Evolutionary conservation across 1,140 invertebrate genomes (phyloP), one percentile per base, ranked within the genome.

Genomic region (Anastrepha ludens): DNA sequence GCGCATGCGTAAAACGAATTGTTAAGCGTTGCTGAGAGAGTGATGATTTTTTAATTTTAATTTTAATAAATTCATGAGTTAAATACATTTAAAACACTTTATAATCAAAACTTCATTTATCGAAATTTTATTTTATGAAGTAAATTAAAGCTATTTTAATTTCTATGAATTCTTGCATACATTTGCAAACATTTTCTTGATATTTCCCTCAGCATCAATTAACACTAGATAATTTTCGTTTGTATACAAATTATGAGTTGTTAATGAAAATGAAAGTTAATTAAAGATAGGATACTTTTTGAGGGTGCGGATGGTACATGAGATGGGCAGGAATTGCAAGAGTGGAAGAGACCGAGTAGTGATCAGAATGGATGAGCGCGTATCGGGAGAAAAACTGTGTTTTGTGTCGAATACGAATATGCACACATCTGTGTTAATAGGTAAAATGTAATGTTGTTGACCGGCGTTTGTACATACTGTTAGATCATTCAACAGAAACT

Each of bases 1-100:
- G 29, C n/a, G 50, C 87, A 87, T 87, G 87, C 87, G 67, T 59
- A 39, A 87, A 87, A 87, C 67, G 86, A 78, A 59, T 9, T 87
- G 86, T 55, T 29, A 64, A 60, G 11, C 67, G 60, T 47, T 70
- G 85, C 41, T 39, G 85, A 55, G 2, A 78, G 9, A 58, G 0
- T 74, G 67, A 74, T 44, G 11, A 7, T 39, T 44, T 55, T 55
- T 55, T 55, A 55, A 29, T 29, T 29, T 29, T 0, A 29, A 29
- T 29, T 29, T 29, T 29, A 29, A 29, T 29, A 29, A 29, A 29
- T 29, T 29, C 29, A 29, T 29, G 29, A 29, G 29, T 29, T 29
- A 29, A 29, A 29, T 29, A 29, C 1, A 29, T 29, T 29, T 29
- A 29, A 29, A 29, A 29, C 29, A 29, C 29, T 29, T 29, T 29